Base-by-base conservation (phyloP, 2,888 invertebrate genomes). In the Podotricha telesiphe region DNA sequence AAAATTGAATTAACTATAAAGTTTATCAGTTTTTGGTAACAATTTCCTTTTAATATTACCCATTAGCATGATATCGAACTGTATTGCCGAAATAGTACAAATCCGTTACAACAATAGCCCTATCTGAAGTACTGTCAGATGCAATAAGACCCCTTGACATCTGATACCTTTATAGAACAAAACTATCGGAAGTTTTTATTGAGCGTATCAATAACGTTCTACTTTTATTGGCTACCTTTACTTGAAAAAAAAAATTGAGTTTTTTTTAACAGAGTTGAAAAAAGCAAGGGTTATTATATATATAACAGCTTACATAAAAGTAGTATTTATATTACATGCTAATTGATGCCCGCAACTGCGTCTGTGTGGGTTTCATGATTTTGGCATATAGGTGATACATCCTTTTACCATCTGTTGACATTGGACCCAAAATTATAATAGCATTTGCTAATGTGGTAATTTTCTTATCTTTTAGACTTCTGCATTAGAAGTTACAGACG, bases 61-160 rank as follows among this genome's bases (percentile, higher is more conserved):
- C 17, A 47, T 19, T 15, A 37, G 22, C 17, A 42, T 42, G 17
- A 50, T 40, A 15, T 53, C 61, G 19, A 34, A 51, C 51, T 15
- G 7, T 78, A 77, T 77, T 50, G 80, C 80, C 85, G 84, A 86
- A 86, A 86, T 80, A 65, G 71, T 72, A 63, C 61, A 67, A 68
- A 62, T 73, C 59, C 48, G 67, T 79, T 80, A 86, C 84, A 86
- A 86, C 83, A 74, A 71, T 75, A 6, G 42, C 13, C 45, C 80
- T 80, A 82, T 84, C 80, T 81, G 81, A 83, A 86, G 81, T 82
- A 79, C 82, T 86, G 84, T 53, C 74, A 72, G 73, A 69, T 59
- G 59, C 59, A 59, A 59, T 68, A 72, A 68, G 69, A 67, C 79
- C 84, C 80, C 78, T 80, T 77, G 78, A 81, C 80, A 72, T 55